Evolutionary conservation across 2,113 vertebrate species (phyloP).

Genomic region (Mystacornis crossleyi): DNA sequence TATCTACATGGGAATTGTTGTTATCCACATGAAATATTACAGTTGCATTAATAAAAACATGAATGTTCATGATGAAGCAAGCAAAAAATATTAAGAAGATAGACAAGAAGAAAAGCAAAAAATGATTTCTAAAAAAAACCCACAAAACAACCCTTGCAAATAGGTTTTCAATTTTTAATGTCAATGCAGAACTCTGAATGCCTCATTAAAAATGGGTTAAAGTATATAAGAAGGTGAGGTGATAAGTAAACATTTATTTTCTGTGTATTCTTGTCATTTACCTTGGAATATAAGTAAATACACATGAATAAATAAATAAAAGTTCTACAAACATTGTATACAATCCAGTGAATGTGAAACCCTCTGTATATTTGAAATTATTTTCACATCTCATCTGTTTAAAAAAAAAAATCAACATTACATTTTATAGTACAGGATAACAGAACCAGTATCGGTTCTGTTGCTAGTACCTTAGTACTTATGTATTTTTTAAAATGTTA

Average conservation of each 20-base stretch:
- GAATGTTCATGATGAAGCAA: not conserved
- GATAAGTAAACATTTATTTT: not conserved
- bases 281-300: not conserved
- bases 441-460: not conserved
- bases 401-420: not conserved
- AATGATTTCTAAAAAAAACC: fast-evolving
- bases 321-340: not conserved
- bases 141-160: not conserved
- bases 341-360: not conserved
- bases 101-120: not conserved
- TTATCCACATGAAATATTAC: not conserved
- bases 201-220: not conserved
- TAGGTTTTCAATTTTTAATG: not conserved
- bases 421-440: not conserved
- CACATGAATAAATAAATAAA: not conserved
- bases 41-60: not conserved
- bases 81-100: not conserved
- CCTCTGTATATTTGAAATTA: not conserved
- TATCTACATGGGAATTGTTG: not conserved
- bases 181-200: not conserved
- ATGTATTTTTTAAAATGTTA: not conserved
- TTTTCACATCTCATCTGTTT: not conserved
- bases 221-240: not conserved
- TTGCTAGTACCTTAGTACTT: not conserved
- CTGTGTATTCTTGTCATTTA: not conserved